These are phyloP conservation scores for Neofelis nebulosa DNA, from an alignment of 2,113 vertebrate genomes.

Conservation along the genomic window DNA sequence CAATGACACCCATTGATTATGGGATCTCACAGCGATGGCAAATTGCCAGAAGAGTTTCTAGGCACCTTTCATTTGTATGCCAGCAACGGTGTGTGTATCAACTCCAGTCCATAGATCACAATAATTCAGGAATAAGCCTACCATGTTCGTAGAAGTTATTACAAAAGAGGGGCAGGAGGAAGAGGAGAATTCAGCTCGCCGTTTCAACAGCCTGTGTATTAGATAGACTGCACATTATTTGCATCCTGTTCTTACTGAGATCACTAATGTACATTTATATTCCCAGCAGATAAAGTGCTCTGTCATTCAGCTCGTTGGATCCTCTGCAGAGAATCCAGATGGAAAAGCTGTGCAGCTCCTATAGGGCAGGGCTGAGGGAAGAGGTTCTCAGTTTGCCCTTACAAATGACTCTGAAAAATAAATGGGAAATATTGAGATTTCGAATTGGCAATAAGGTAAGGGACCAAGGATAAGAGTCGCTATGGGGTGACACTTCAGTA, in stretches of 20 bases:
- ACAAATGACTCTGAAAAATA: neutral
- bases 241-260: neutral
- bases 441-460: neutral
- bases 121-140: neutral
- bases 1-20: neutral
- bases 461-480: neutral
- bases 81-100: neutral
- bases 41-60: neutral
- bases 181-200: neutral
- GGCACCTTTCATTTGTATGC: neutral
- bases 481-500: neutral
- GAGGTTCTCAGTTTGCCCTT: neutral
- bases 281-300: neutral
- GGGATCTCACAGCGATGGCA: neutral
- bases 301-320: neutral
- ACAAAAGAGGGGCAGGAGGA: neutral
- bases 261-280: neutral
- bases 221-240: neutral
- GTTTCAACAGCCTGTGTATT: neutral
- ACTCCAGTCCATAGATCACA: neutral
- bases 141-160: neutral
- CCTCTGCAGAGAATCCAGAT: neutral
- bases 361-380: fast-evolving
- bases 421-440: neutral
- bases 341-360: neutral